Evolutionary conservation across 1,140 invertebrate genomes (phyloP).

Genomic region (Thaumetopoea pityocampa): DNA sequence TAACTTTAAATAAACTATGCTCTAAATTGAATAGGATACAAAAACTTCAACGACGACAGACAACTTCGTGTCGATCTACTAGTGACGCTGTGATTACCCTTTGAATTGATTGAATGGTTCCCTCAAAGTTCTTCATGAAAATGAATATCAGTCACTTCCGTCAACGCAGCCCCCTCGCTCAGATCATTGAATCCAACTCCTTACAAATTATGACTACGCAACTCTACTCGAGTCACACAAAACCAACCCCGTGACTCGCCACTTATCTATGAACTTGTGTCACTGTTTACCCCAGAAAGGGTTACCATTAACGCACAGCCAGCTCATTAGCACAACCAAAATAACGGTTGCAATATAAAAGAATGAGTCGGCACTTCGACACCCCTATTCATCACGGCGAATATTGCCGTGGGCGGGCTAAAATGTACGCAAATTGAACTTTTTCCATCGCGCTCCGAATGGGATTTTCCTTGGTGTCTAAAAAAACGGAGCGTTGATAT

Average conservation of each 20-base stretch:
- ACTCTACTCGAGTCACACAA: no score
- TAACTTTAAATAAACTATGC: no score
- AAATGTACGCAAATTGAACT: constrained; percentile 20
- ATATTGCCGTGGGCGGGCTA: constrained; percentile 3
- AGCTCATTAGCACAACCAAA: constrained; percentile 52
- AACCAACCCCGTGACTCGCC: constrained; percentile 15
- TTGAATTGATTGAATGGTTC: no score
- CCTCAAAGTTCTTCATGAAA: no score
- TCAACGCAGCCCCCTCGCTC: no score
- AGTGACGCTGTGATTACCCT: no score
- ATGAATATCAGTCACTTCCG: no score
- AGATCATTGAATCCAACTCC: no score
- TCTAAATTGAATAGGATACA: no score
- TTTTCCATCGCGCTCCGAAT: constrained; percentile 8
- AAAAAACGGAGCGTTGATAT: constrained; percentile 8
- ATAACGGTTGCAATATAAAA: constrained; percentile 60
- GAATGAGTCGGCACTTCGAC: constrained; percentile 40
- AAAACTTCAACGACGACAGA: no score
- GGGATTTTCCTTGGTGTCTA: constrained; percentile 8
- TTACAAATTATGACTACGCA: no score
- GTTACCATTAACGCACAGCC: constrained; percentile 32
- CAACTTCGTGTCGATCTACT: no score
- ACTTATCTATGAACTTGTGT: constrained; percentile 8
- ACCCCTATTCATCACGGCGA: constrained; percentile 32
- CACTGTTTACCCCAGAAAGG: constrained; percentile 4